Percentiles rank a stretch among this genome's conserved stretches.
These are phyloP conservation scores for Poeciliopsis infans DNA, from an alignment of 2,797 vertebrate species.

Conservation along the genomic window DNA sequence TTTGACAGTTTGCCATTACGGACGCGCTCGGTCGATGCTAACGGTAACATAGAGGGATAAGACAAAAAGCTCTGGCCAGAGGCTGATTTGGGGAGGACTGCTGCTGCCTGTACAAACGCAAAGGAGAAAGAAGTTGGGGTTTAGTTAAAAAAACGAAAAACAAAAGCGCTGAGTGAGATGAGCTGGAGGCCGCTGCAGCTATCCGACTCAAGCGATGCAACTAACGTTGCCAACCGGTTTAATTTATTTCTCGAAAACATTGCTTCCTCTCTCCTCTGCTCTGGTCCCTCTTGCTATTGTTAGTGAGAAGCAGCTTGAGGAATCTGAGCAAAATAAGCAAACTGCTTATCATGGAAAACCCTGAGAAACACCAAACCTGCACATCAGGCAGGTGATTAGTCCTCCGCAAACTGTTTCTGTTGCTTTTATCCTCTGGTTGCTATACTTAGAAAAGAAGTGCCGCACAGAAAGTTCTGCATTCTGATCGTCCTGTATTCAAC, in stretches of 20 bases:
- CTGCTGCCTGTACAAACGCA: slow-evolving; percentile 9
- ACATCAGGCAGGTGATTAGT: slow-evolving; percentile 50
- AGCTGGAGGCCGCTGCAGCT: slow-evolving; percentile 16
- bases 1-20: slow-evolving; percentile 17
- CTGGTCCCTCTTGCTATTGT: slow-evolving; percentile 13
- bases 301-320: slow-evolving; percentile 24
- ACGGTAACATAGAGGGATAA: slow-evolving; percentile 16
- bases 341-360: slow-evolving; percentile 46
- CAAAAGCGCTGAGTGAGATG: slow-evolving; percentile 7
- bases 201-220: slow-evolving; percentile 16
- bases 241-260: slow-evolving; percentile 8
- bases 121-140: slow-evolving; percentile 16
- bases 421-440: slow-evolving; percentile 19
- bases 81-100: slow-evolving; percentile 48
- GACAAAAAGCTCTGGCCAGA: slow-evolving; percentile 19
- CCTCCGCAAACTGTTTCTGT: slow-evolving; percentile 23
- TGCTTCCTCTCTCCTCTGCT: slow-evolving; percentile 18
- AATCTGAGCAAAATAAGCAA: slow-evolving; percentile 31
- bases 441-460: slow-evolving; percentile 24
- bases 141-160: neutral
- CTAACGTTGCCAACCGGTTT: slow-evolving; percentile 26
- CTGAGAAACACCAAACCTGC: slow-evolving; percentile 42
- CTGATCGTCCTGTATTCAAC: neutral
- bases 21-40: slow-evolving; percentile 29
- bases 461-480: slow-evolving; percentile 1